phyloP scores from a whole-genome alignment of 2,113 vertebrate species.

The Nerophis ophidion region DNA sequence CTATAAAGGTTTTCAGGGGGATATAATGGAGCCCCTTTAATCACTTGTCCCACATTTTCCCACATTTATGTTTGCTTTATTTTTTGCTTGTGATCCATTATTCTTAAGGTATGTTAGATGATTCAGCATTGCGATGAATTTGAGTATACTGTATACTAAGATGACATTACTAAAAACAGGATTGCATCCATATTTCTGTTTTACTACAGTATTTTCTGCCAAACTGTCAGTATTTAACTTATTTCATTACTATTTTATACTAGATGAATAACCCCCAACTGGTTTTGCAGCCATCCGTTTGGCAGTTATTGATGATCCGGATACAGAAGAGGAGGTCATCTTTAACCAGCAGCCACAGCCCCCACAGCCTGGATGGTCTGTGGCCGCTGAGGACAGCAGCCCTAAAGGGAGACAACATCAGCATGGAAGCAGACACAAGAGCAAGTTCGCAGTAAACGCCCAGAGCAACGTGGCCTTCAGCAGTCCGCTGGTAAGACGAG shows the following conservation, averaged over 20 bases:
- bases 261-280: neutral
- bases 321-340: slow-evolving; percentile 59
- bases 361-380: slow-evolving; percentile 32
- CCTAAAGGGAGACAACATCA: slow-evolving; percentile 14
- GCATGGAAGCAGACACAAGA: slow-evolving; percentile 19
- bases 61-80: too few relatives aligned
- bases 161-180: too few relatives aligned
- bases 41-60: too few relatives aligned
- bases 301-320: slow-evolving; percentile 53
- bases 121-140: too few relatives aligned
- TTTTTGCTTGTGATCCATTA: too few relatives aligned
- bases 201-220: too few relatives aligned
- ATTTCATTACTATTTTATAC: neutral
- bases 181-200: too few relatives aligned
- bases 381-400: slow-evolving; percentile 34
- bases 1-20: too few relatives aligned
- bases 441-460: slow-evolving; percentile 34
- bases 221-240: neutral
- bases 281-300: slow-evolving; percentile 60
- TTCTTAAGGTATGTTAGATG: too few relatives aligned
- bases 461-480: slow-evolving; percentile 65
- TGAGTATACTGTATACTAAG: too few relatives aligned
- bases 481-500: slow-evolving; percentile 64
- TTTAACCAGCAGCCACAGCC: slow-evolving; percentile 42
- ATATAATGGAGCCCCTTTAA: too few relatives aligned